Evolutionary conservation across 2,797 vertebrate species (phyloP).

Genomic region (Chloroceryle inda): DNA sequence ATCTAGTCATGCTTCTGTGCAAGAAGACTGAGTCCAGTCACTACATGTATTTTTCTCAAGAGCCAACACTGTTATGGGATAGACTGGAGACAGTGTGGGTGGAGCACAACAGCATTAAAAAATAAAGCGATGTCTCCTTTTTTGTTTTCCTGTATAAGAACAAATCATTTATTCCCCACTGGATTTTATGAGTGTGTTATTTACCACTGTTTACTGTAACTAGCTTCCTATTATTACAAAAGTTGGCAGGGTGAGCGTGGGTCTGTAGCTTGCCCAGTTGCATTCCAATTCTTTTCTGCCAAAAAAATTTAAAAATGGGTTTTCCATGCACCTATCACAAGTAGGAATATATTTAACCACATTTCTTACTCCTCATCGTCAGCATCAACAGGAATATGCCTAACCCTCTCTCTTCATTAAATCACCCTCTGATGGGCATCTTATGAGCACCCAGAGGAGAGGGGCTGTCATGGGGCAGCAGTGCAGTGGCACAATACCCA

Average conservation of each 20-base stretch:
- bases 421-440: not conserved
- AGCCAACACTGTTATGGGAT: conserved; percentile 59
- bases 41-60: conserved; percentile 60
- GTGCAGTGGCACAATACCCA: not conserved
- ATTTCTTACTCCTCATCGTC: not conserved
- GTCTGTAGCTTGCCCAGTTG: conserved; percentile 68
- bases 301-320: conserved; percentile 63
- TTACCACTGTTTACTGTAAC: conserved; percentile 78
- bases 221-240: conserved; percentile 77
- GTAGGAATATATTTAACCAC: conserved; percentile 13
- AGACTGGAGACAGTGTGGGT: conserved; percentile 69
- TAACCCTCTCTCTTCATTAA: not conserved
- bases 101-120: conserved; percentile 61
- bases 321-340: conserved; percentile 71
- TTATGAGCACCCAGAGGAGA: not conserved
- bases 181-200: conserved; percentile 70
- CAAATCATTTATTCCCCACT: conserved; percentile 66
- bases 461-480: not conserved
- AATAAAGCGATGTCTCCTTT: conserved; percentile 52
- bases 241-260: conserved; percentile 58
- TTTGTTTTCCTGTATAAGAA: conserved; percentile 71
- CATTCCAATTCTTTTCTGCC: conserved; percentile 68
- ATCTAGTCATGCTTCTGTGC: conserved; percentile 70
- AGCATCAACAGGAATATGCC: not conserved
- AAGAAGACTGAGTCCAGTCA: conserved; percentile 28